Base-by-base conservation (phyloP, 1,140 invertebrate species). In the Pogonomyrmex californicus region DNA sequence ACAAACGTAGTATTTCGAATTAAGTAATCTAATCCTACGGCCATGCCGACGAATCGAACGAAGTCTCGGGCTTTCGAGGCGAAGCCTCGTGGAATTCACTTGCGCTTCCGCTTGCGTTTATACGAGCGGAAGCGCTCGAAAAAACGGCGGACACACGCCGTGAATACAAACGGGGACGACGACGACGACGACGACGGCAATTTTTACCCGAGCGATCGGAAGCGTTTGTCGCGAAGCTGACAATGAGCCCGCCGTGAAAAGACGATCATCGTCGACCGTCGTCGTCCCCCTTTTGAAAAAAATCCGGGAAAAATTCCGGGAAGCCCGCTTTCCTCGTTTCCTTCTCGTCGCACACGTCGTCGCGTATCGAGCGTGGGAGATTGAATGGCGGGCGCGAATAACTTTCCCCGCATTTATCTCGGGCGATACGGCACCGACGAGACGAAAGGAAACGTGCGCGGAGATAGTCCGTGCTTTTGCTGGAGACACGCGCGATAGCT, bases 321-420 rank as follows among this genome's bases (percentile, higher is more conserved):
- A 23, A 23, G 23, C 23, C 23, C 23, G 23, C 23, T 23, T 23
- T 0, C 23, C 23, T 12, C 1, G 62, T 62, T 49, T 81, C 77
- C 23, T 56, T 38, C 33, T 38, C 60, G n/a, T 58, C n/a, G 47
- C 6, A 36, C 51, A 12, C 33, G 12, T 54, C 9, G 70, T 6
- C n/a, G 41, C 49, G 65, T 9, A 33, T 82, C 79, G 66, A 47
- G 54, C 66, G 51, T 82, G 49, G 68, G 54, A 23, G 54, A 44
- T 49, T 83, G 68, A 83, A 75, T 83, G 30, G 54, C 30, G 66
- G 60, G n/a, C 79, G 6, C 41, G 54, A 62, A 58, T 60, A 75
- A 83, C 68, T 83, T 75, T 23, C 14, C 23, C n/a, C 30, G n/a
- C 68, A 36, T n/a, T n/a, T 82, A 82, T 82, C 78, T 82, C 78